A percentile compares a stretch with the other conserved stretches of the same genome.
Evolutionary conservation across 2,113 vertebrate species (phyloP).

Genomic region (Halcyon malimbica): DNA sequence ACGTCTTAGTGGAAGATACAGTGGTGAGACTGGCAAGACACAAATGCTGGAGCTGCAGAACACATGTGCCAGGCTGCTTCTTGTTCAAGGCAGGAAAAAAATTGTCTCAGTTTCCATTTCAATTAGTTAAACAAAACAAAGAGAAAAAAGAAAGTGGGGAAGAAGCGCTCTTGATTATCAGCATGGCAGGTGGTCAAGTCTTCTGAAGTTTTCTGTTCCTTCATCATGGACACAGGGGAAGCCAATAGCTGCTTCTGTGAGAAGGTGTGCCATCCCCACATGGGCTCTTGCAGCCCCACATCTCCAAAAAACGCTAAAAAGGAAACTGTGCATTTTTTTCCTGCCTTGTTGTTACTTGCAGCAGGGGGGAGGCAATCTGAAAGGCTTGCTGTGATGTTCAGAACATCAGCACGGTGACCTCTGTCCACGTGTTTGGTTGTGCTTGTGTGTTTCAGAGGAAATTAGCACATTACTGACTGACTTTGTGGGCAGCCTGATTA

Average conservation of each 20-base stretch:
- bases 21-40: not conserved
- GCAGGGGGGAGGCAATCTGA: not conserved
- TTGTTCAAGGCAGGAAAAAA: not conserved
- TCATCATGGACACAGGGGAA: not conserved
- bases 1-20: not conserved
- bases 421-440: not conserved
- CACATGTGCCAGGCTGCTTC: not conserved
- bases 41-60: not conserved
- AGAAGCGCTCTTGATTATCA: not conserved
- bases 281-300: not conserved
- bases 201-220: not conserved
- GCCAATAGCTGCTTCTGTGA: not conserved
- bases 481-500: not conserved
- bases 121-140: not conserved
- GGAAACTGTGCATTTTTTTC: not conserved
- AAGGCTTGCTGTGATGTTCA: not conserved
- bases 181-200: not conserved
- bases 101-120: not conserved
- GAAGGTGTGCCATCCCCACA: not conserved
- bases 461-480: not conserved
- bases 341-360: not conserved
- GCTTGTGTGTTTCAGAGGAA: not conserved
- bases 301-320: not conserved
- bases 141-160: not conserved
- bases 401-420: not conserved